phyloP scores from a whole-genome alignment of 2,797 vertebrate genomes.

The Ara ararauna region DNA sequence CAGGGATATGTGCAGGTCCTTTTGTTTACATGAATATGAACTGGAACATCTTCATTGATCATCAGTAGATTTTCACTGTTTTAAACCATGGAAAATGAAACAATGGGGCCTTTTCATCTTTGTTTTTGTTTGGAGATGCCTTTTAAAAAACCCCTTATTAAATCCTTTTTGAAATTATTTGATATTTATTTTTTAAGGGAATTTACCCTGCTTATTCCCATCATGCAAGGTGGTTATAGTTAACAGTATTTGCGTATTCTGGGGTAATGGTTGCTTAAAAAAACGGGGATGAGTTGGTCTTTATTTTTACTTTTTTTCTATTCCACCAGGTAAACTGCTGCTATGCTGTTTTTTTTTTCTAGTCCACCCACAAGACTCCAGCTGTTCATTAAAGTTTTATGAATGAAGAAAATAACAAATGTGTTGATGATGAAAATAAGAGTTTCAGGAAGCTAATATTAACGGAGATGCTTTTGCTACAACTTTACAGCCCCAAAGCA shows the following conservation, averaged over 20 bases:
- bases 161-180: not conserved
- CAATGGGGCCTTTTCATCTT: not conserved
- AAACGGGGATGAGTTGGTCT: not conserved
- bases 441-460: not conserved
- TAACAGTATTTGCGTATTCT: not conserved
- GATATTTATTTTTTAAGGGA: not conserved
- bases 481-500: not conserved
- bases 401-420: not conserved
- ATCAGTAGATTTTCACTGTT: not conserved
- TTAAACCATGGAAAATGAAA: not conserved
- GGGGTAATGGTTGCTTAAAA: not conserved
- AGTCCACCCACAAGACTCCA: not conserved
- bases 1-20: not conserved
- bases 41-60: not conserved
- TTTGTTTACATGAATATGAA: not conserved
- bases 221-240: not conserved
- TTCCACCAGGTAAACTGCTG: not conserved
- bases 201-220: not conserved
- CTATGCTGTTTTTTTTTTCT: not conserved
- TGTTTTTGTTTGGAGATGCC: not conserved
- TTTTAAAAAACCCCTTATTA: not conserved
- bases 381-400: not conserved
- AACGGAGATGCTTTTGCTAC: not conserved
- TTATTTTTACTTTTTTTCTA: not conserved
- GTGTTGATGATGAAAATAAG: not conserved